Base-by-base conservation (phyloP, 2,888 invertebrate genomes). In the Ommatoiulus sabulosus region DNA sequence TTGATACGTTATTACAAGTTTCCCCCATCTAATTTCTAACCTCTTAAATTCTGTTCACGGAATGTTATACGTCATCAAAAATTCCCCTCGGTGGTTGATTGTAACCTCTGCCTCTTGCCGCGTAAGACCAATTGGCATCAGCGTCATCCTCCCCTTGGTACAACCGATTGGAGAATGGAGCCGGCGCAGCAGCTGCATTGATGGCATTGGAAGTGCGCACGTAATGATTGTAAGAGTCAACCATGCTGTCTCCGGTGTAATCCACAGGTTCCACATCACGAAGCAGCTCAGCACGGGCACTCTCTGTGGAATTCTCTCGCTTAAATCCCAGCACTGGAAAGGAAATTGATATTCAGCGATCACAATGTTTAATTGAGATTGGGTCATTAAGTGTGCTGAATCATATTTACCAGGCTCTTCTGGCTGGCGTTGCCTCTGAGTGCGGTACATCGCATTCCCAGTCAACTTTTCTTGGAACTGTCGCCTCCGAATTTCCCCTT, bases 41-140 rank as follows among this genome's bases (percentile, higher is more conserved):
- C 46, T 46, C 3, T 46, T 15, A n/a, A 63, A n/a, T 63, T 63
- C n/a, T n/a, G 5, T n/a, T 63, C n/a, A 3, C 4, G 63, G 63
- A n/a, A 63, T 63, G 35, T 89, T 94, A 97, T 89, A 97, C 96
- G 92, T 97, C 97, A 92, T 97, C 97, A 91, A 97, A 97, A 89
- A 97, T 94, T 12, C 96, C 96, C 90, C 95, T 94, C 0, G 96
- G 97, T 0, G 96, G 96, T 89, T 95, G 94, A 0, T 95, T 95
- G 91, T 95, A 72, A 20, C 57, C 94, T 90, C 95, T 94, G 17
- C 92, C 92, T 89, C 92, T 46, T 5, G 90, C 89, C 43, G 89
- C 89, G 57, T 90, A 86, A 0, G 89, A 87, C 89, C 88, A 87
- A 89, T 89, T 89, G 43, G 43, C 8, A 44, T 44, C 48, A 7